Evolutionary conservation across 2,797 vertebrate genomes (phyloP), one percentile per base, ranked within the genome.

Genomic region (Thaleichthys pacificus): DNA sequence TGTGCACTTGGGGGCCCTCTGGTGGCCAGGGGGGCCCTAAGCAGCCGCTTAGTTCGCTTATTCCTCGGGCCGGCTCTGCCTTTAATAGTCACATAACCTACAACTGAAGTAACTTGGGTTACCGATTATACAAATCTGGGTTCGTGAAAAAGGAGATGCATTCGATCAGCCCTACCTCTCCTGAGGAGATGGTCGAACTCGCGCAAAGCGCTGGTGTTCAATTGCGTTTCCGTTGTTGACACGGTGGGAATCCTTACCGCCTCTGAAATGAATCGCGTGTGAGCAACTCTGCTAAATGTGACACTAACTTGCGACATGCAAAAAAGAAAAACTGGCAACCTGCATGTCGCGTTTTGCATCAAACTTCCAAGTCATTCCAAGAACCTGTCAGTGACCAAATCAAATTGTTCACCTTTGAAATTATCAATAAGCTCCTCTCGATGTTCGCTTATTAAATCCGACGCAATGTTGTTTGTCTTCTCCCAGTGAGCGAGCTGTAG

Each of bases 241-340:
- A 98, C 95, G 0, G 97, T 98, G n/a, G 95, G 95, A 77, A 99
- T 96, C 86, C 80, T 92, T 77, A 99, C 85, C 2, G 96, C 95
- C 77, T 93, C 97, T 99, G 78, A 14, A 78, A 80, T 72, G 64
- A 15, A 70, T 21, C 4, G 21, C 22, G n/a, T 5, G 56, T 24
- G 58, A 24, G 58, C 58, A 24, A 24, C 58, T 4, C 12, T 56
- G 51, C 51, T 19, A 56, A 5, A 56, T 7, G 17, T 8, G 9
- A 47, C 42, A 3, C 42, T 47, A 6, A 17, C 19, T 56, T 56
- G 51, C 51, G n/a, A 17, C 12, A 15, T 5, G 3, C 49, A 11
- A 14, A 5, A 24, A 7, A 11, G 4, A 9, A n/a, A 68, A 30
- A 30, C 28, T 30, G 28, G 28, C 3, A 30, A 11, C 35, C 9